These are phyloP conservation scores for Musca vetustissima DNA, from an alignment of 1,140 invertebrate species.

Conservation along the genomic window DNA sequence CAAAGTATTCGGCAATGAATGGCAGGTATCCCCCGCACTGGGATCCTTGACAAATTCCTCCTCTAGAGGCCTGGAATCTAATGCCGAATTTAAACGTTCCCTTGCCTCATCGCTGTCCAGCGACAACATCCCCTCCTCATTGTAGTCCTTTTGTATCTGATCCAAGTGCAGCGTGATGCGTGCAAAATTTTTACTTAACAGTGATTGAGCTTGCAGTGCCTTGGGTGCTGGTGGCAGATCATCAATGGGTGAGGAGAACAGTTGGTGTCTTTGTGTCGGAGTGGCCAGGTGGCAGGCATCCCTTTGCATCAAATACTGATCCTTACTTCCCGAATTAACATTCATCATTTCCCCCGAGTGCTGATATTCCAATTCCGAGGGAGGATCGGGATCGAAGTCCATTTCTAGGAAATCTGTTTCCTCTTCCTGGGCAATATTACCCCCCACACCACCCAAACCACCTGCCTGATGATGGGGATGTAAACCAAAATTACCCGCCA, in stretches of 20 bases:
- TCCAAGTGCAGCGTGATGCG: conserved; percentile 47
- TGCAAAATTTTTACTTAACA: conserved; percentile 47
- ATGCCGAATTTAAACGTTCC: conserved; percentile 1
- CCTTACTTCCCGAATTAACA: conserved; percentile 27
- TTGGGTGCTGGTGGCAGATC: conserved; percentile 41
- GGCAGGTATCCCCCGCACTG: conserved; percentile 20
- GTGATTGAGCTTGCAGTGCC: conserved; percentile 37
- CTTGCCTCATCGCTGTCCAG: conserved; percentile 15
- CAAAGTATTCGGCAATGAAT: conserved; percentile 45
- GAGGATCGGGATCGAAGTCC: conserved; percentile 52
- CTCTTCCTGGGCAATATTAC: conserved; percentile 35
- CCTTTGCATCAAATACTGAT: conserved; percentile 46
- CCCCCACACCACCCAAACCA: conserved; percentile 33
- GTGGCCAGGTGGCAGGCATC: conserved; percentile 41
- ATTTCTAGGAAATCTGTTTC: conserved; percentile 54
- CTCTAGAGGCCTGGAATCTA: conserved; percentile 1
- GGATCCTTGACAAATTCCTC: conserved; percentile 1
- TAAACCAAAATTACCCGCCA: conserved; percentile 25
- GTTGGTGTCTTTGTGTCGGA: conserved; percentile 31
- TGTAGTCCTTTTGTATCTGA: conserved; percentile 41
- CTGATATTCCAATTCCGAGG: conserved; percentile 45
- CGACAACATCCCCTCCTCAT: conserved; percentile 28
- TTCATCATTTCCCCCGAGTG: conserved; percentile 19
- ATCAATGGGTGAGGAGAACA: conserved; percentile 49
- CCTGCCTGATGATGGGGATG: conserved; percentile 22